A percentile compares a stretch with the other conserved stretches of the same genome.
Conservation (phyloP, 2,888 invertebrate species). For the Aphidoletes aphidimyza region DNA sequence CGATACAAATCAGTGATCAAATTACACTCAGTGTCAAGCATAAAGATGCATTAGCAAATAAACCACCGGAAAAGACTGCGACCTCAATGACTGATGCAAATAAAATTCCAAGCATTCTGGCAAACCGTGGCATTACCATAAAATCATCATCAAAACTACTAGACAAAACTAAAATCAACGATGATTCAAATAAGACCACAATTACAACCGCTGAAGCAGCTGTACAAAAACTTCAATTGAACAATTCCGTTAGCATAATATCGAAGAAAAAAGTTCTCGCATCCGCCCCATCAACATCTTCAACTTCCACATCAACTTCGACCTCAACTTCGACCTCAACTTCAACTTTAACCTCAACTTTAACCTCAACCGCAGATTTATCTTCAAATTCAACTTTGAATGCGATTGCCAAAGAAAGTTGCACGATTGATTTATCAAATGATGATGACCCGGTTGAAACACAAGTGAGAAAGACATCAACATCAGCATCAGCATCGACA, state of each 20-base stretch:
- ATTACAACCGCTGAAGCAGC: constrained; percentile 67
- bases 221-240: constrained; percentile 67
- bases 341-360: not conserved
- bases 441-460: constrained; percentile 38
- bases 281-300: not conserved
- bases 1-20: constrained; percentile 77
- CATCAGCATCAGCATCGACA: not conserved
- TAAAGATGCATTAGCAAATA: constrained; percentile 4
- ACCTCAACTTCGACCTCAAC: not conserved
- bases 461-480: too few species aligned
- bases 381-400: not conserved
- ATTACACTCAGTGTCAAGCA: constrained; percentile 73
- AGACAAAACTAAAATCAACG: constrained; percentile 60
- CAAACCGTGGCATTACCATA: constrained; percentile 81
- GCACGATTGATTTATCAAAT: constrained; percentile 55
- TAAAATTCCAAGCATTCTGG: constrained; percentile 80
- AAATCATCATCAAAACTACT: constrained; percentile 71
- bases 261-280: constrained; percentile 67
- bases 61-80: constrained; percentile 57
- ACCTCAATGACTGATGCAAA: constrained; percentile 74
- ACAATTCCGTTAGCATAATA: constrained; percentile 73
- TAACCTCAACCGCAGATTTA: not conserved
- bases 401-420: not conserved
- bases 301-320: not conserved
- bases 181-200: not conserved